Percentiles rank a stretch among this genome's conserved stretches.
Evolutionary conservation across 2,888 invertebrate species (phyloP).

Genomic region (Euclidia mi): DNA sequence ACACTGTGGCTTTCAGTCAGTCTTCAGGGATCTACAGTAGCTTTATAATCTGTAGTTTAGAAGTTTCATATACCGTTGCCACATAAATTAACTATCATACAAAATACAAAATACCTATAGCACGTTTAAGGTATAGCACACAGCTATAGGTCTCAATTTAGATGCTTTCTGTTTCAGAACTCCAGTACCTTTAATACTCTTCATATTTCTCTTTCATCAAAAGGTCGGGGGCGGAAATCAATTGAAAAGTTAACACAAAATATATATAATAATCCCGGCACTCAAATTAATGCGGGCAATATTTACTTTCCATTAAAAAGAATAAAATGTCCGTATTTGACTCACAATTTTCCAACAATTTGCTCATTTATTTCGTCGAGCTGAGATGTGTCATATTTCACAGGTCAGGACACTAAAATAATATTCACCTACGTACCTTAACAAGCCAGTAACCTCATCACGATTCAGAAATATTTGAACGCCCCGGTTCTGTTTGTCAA

Average conservation of each 20-base stretch:
- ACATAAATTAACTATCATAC: too few species aligned
- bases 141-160: too few species aligned
- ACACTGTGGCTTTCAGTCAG: constrained; percentile 37
- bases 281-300: constrained; percentile 38
- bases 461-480: constrained; percentile 50
- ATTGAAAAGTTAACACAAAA: constrained; percentile 14
- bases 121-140: too few species aligned
- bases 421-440: constrained; percentile 54
- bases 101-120: too few species aligned
- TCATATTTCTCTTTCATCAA: neutral
- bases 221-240: constrained; percentile 2
- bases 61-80: too few species aligned
- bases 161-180: too few species aligned
- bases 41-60: too few species aligned
- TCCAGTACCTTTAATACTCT: too few species aligned
- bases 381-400: constrained; percentile 51
- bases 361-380: constrained; percentile 55
- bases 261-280: constrained; percentile 24
- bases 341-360: constrained; percentile 68
- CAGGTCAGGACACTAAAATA: constrained; percentile 57
- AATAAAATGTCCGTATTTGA: constrained; percentile 61
- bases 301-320: constrained; percentile 60
- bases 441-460: constrained; percentile 59
- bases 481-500: constrained; percentile 51
- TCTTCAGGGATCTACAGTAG: neutral